Conservation (phyloP, 64 coral and sea anemone genomes). For the Montipora foliosa region DNA sequence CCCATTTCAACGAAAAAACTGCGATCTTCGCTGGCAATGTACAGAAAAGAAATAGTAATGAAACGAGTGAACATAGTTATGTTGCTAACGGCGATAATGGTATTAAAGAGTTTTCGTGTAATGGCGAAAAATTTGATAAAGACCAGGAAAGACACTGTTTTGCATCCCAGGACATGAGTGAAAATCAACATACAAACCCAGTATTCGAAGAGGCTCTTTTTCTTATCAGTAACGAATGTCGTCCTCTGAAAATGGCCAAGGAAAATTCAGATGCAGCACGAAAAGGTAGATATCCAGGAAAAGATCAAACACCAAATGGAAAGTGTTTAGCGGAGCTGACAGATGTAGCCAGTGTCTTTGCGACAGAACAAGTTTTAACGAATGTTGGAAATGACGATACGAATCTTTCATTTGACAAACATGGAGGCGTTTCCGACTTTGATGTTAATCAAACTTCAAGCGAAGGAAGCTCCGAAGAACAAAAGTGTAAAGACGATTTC, state of each 20-base stretch:
- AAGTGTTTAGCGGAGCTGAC: background rate
- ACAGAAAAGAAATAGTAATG: background rate
- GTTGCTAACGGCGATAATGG: background rate
- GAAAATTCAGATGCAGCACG: background rate
- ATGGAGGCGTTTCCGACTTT: background rate
- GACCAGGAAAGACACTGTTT: background rate
- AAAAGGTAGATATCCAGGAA: background rate
- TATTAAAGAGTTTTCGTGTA: background rate
- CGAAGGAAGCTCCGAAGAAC: background rate
- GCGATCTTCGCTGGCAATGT: background rate
- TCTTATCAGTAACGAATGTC: background rate
- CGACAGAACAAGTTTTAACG: background rate
- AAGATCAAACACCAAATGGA: background rate
- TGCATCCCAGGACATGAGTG: background rate
- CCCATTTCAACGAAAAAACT: background rate
- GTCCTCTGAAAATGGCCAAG: background rate
- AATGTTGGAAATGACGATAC: background rate
- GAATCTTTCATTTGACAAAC: background rate
- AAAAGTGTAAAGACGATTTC: background rate
- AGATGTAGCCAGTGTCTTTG: background rate
- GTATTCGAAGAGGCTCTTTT: background rate
- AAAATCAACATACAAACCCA: background rate
- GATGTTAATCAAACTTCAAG: background rate
- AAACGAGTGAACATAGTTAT: background rate
- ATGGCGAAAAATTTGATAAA: background rate